Evolutionary conservation across 1,140 invertebrate genomes (phyloP).

Genomic region (Orius insidiosus): DNA sequence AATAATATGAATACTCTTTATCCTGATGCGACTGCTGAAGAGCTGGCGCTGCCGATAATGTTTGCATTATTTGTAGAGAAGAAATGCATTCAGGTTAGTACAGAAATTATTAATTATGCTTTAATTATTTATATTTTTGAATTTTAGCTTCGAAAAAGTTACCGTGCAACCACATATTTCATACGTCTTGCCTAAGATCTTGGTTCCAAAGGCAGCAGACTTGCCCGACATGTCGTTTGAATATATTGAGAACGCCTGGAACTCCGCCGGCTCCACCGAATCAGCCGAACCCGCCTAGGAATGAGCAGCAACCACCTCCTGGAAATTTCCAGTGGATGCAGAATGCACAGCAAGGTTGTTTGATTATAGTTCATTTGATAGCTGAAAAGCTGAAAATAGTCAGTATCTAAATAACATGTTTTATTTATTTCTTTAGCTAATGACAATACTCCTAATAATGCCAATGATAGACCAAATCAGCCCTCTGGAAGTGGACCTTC

Average conservation of each 20-base stretch:
- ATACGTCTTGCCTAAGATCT: constrained; percentile 90
- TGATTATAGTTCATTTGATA: too few species aligned
- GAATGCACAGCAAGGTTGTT: constrained; percentile 4
- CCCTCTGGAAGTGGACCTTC: constrained; percentile 21
- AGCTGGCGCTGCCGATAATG: constrained; percentile 87
- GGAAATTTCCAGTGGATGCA: constrained; percentile 9
- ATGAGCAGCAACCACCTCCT: constrained; percentile 9
- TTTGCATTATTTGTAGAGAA: constrained; percentile 97
- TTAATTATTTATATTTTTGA: too few species aligned
- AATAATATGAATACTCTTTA: constrained; percentile 97
- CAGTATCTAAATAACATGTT: too few species aligned
- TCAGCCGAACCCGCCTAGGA: constrained; percentile 4
- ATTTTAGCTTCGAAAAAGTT: constrained; percentile 80
- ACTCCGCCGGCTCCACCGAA: constrained; percentile 20
- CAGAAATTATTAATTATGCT: too few species aligned
- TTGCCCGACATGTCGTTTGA: constrained; percentile 94
- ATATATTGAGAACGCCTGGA: constrained; percentile 65
- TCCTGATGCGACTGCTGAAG: constrained; percentile 88
- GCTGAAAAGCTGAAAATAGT: too few species aligned
- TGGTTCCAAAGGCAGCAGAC: constrained; percentile 99
- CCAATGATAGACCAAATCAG: not conserved
- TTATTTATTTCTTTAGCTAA: constrained; percentile 1
- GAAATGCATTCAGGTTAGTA: constrained; percentile 56
- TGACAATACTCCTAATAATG: constrained; percentile 1
- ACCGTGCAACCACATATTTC: constrained; percentile 99